Evolutionary conservation across 92 coral and sea anemone genomes (phyloP).

Genomic region (Porites cylindrica): DNA sequence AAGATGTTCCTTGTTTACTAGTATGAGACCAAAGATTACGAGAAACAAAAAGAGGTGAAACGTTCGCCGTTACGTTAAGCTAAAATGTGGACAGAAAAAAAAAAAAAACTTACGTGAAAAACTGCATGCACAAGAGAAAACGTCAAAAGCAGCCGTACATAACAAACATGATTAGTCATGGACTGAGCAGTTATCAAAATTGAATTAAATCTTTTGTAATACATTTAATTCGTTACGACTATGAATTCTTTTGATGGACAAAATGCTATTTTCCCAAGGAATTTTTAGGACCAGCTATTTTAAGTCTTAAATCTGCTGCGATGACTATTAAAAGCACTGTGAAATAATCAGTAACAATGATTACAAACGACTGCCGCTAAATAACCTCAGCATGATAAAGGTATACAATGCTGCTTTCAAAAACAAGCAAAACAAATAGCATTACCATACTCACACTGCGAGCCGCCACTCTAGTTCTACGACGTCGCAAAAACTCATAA

Average conservation of each 20-base stretch:
- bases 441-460: slow-evolving; percentile 5
- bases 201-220: background rate
- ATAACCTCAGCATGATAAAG: slow-evolving; percentile 7
- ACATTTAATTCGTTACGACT: background rate
- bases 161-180: background rate
- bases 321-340: no score
- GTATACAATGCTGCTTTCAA: background rate
- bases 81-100: no score
- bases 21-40: no score
- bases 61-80: no score
- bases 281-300: background rate
- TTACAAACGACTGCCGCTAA: no score
- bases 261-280: slow-evolving; percentile 5
- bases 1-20: no score
- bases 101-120: no score
- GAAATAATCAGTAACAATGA: no score
- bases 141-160: no score
- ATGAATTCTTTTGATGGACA: background rate
- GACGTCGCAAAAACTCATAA: slow-evolving; percentile 3
- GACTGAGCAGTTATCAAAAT: background rate
- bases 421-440: background rate
- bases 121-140: no score
- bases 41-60: no score
- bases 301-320: background rate
- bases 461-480: background rate